These are phyloP conservation scores for Eurosta solidaginis DNA, from an alignment of 1,140 invertebrate genomes.

Conservation along the genomic window DNA sequence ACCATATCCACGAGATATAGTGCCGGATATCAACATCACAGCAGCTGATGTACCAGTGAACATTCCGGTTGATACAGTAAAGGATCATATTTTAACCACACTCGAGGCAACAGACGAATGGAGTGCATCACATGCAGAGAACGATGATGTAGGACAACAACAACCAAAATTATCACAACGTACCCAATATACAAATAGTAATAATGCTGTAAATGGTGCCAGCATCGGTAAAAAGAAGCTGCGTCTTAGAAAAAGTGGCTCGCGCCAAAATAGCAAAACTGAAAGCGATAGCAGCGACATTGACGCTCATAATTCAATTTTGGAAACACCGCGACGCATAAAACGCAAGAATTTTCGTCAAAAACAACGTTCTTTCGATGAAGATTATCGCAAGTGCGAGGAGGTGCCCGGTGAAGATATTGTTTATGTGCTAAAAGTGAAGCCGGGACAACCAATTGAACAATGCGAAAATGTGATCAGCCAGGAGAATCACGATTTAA, in stretches of 20 bases:
- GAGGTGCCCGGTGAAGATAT: conserved; percentile 44
- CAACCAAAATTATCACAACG: background rate
- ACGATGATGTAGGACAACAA: conserved; percentile 21
- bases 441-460: conserved; percentile 57
- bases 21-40: conserved; percentile 56
- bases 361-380: conserved; percentile 53
- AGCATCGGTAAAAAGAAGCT: conserved; percentile 46
- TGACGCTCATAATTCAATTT: conserved; percentile 58
- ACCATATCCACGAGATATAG: conserved; percentile 46
- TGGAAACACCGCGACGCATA: conserved; percentile 54
- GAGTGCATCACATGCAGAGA: conserved; percentile 48
- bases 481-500: background rate
- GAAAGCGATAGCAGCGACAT: conserved; percentile 61
- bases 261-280: conserved; percentile 58
- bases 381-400: conserved; percentile 43
- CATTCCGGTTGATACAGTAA: conserved; percentile 39
- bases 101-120: conserved; percentile 42
- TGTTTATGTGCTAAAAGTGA: conserved; percentile 48
- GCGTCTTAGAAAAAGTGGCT: conserved; percentile 57
- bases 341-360: conserved; percentile 56
- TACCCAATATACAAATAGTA: conserved; percentile 33
- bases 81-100: conserved; percentile 40
- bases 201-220: conserved; percentile 15
- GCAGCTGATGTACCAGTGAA: conserved; percentile 48
- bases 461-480: conserved; percentile 39